A percentile compares a stretch with the other conserved stretches of the same genome.
Evolutionary conservation across 2,888 invertebrate genomes (phyloP).

Genomic region (Agrotis segetum): DNA sequence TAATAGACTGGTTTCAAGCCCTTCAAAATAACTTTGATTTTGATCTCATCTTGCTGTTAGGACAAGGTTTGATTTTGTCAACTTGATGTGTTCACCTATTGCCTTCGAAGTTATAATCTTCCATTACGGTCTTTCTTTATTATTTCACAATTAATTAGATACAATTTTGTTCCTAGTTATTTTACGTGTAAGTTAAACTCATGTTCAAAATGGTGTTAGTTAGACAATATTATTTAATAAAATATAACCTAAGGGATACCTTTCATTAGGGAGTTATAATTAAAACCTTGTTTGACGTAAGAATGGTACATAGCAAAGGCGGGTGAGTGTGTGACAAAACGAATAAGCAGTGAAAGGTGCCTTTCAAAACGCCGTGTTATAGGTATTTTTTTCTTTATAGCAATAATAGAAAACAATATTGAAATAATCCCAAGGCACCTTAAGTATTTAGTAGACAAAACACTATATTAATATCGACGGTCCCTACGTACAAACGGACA

Average conservation of each 20-base stretch:
- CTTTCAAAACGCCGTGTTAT: constrained; percentile 8
- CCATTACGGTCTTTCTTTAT: constrained; percentile 36
- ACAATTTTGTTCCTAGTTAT: constrained; percentile 56
- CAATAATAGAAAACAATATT: no score
- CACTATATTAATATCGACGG: constrained; percentile 22
- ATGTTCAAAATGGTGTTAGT: constrained; percentile 51
- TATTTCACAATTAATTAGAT: constrained; percentile 45
- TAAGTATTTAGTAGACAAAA: constrained; percentile 3
- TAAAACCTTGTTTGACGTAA: constrained; percentile 19
- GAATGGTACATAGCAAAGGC: constrained; percentile 6
- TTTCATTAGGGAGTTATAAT: constrained; percentile 6
- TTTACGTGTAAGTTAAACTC: constrained; percentile 56
- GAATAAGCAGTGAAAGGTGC: constrained; percentile 35
- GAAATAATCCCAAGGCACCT: constrained; percentile 34
- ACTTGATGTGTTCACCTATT: constrained; percentile 71
- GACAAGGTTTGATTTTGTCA: constrained; percentile 68
- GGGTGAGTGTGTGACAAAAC: constrained; percentile 10
- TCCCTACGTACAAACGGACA: no score
- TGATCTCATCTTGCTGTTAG: constrained; percentile 64
- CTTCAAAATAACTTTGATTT: constrained; percentile 44
- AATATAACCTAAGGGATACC: constrained; percentile 20
- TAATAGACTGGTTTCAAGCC: constrained; percentile 39
- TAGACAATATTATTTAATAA: constrained; percentile 51
- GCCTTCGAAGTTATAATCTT: constrained; percentile 66
- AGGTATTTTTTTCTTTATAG: no score